phyloP scores from a whole-genome alignment of 2,797 vertebrate species.

The Neomorphus geoffroyi region DNA sequence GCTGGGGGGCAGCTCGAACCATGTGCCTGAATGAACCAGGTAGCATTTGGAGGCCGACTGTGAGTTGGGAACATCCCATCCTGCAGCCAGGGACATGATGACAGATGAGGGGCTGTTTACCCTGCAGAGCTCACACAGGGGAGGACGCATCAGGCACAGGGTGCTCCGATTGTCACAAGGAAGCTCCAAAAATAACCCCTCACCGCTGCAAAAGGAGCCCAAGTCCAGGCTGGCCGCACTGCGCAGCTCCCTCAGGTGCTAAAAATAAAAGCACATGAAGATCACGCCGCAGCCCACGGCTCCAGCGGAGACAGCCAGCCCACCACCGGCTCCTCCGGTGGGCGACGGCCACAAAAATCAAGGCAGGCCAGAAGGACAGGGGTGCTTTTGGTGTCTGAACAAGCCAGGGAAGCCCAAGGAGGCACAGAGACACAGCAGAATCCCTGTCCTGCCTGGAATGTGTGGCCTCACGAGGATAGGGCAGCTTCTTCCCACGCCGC shows the following conservation, averaged over 20 bases:
- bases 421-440: not conserved
- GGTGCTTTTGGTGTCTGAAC: rapidly evolving
- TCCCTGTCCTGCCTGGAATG: not conserved
- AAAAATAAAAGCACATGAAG: slow-evolving; percentile 52
- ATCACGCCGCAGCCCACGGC: not conserved
- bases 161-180: not conserved
- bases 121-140: not conserved
- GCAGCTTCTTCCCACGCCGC: not conserved
- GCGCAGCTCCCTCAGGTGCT: not conserved
- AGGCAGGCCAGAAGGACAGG: not conserved
- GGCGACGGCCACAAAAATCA: rapidly evolving
- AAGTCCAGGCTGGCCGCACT: not conserved
- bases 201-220: not conserved
- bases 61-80: not conserved
- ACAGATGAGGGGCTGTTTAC: not conserved
- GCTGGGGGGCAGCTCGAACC: not conserved
- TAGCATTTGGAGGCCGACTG: not conserved
- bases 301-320: not conserved
- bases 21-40: rapidly evolving
- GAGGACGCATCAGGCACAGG: not conserved
- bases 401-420: not conserved
- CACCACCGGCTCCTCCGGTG: rapidly evolving
- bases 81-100: not conserved
- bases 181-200: slow-evolving; percentile 36
- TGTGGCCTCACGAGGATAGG: rapidly evolving